Evolutionary conservation across 2,797 vertebrate species (phyloP).

Genomic region (Melanogrammus aeglefinus): DNA sequence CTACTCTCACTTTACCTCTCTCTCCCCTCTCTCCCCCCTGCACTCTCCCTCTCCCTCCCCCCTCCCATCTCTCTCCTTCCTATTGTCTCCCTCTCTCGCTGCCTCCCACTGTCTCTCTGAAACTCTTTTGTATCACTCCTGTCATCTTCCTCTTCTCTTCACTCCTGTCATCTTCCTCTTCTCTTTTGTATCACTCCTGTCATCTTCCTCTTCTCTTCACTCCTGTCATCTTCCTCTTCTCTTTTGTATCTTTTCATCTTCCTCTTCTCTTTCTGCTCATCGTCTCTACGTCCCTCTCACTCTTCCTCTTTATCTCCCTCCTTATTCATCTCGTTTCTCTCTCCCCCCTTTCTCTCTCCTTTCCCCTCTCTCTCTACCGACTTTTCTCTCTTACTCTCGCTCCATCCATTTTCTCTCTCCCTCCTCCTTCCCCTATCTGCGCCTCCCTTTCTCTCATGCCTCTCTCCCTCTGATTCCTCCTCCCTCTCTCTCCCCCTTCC

Average conservation of each 20-base stretch:
- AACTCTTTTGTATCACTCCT: conserved; percentile 6
- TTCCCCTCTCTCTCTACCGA: neutral
- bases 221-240: too few species aligned
- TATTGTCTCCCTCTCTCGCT: conserved; percentile 11
- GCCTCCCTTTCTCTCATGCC: conserved; percentile 19
- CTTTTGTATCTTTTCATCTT: conserved; percentile 1
- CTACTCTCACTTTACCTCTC: neutral
- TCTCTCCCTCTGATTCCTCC: conserved; percentile 14
- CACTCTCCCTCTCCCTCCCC: neutral
- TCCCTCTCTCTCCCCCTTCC: conserved; percentile 1
- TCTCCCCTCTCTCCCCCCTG: conserved; percentile 17
- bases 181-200: conserved; percentile 7
- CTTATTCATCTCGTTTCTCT: neutral
- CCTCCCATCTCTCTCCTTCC: conserved; percentile 18
- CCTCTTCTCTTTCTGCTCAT: neutral
- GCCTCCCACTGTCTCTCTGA: neutral
- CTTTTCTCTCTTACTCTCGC: too few species aligned
- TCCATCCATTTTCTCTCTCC: conserved; percentile 7
- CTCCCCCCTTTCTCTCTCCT: too few species aligned
- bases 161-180: neutral
- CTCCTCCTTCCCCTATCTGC: conserved; percentile 15
- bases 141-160: neutral
- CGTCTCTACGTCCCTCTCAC: neutral
- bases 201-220: neutral
- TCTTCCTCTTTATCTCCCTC: conserved; percentile 10